A percentile compares a stretch with the other conserved stretches of the same genome.
Conservation (phyloP, 2,888 invertebrate species). For the Drosophila cognata region DNA sequence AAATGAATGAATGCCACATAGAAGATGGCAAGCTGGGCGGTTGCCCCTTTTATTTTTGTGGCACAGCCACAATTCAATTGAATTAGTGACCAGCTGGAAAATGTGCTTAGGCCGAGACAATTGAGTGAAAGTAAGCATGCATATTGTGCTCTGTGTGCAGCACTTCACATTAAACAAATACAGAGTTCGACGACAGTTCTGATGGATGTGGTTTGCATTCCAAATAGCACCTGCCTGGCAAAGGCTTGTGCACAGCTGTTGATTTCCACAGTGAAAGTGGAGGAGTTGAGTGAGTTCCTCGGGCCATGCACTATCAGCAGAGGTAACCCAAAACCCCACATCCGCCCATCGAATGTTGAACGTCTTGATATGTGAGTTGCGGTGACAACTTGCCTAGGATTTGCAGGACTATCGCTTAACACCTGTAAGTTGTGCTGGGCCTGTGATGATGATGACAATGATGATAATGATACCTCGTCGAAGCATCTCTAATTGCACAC, state of each 20-base stretch:
- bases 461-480: slow-evolving; percentile 57
- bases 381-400: slow-evolving; percentile 38
- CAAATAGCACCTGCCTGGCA: slow-evolving; percentile 58
- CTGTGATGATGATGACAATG: slow-evolving; percentile 19
- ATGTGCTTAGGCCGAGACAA: slow-evolving; percentile 48
- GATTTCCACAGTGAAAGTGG: slow-evolving; percentile 22
- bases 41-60: slow-evolving; percentile 31
- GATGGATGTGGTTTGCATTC: slow-evolving; percentile 54
- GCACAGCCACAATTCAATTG: slow-evolving; percentile 51
- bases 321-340: slow-evolving; percentile 58
- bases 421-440: slow-evolving; percentile 55
- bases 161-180: slow-evolving; percentile 63
- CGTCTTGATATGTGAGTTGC: slow-evolving; percentile 44
- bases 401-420: slow-evolving; percentile 54
- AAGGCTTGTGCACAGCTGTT: slow-evolving; percentile 56
- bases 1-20: slow-evolving; percentile 34
- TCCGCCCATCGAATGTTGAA: slow-evolving; percentile 59
- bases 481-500: slow-evolving; percentile 66
- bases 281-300: slow-evolving; percentile 2
- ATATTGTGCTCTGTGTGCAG: slow-evolving; percentile 25
- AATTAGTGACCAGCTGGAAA: slow-evolving; percentile 72
- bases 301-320: slow-evolving; percentile 4
- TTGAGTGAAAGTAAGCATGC: slow-evolving; percentile 39
- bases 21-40: slow-evolving; percentile 25
- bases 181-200: slow-evolving; percentile 35